Evolutionary conservation across 1,140 invertebrate species (phyloP).

Genomic region (Micrasema longulum): DNA sequence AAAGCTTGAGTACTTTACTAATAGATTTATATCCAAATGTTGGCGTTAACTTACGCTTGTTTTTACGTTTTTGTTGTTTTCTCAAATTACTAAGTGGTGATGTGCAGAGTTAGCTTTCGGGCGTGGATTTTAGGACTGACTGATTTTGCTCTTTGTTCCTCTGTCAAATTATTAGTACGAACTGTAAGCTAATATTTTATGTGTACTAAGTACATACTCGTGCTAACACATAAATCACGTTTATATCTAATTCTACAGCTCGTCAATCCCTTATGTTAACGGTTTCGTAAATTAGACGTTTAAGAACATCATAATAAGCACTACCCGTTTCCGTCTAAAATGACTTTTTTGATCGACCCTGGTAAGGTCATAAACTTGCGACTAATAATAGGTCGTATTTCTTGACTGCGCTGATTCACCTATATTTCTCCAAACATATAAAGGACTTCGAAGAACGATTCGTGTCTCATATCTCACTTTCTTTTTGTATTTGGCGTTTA

Average conservation of each 20-base stretch:
- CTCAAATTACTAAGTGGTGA: constrained; percentile 3
- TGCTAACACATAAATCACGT: constrained; percentile 2
- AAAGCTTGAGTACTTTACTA: background rate
- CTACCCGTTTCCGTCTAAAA: background rate
- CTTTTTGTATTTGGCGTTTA: constrained; percentile 48
- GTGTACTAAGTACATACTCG: background rate
- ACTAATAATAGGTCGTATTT: background rate
- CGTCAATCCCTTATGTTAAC: constrained; percentile 12
- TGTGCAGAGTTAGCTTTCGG: too few relatives aligned
- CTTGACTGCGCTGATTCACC: constrained; percentile 13
- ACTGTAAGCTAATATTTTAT: background rate
- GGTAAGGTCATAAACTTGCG: background rate
- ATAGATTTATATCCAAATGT: background rate
- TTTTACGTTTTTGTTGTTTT: constrained; percentile 4
- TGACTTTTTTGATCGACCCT: background rate
- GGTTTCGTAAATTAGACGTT: constrained; percentile 10
- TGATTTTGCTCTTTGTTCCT: background rate
- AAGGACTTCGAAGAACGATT: constrained; percentile 4
- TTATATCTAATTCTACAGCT: constrained; percentile 7
- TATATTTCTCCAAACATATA: background rate
- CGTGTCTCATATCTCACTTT: constrained; percentile 19
- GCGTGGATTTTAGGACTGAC: background rate
- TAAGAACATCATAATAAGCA: background rate
- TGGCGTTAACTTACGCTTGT: background rate
- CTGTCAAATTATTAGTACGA: background rate